Percentiles rank a stretch among this genome's conserved stretches.
phyloP scores from a whole-genome alignment of 2,888 invertebrate genomes.

The Pollenia amentaria region DNA sequence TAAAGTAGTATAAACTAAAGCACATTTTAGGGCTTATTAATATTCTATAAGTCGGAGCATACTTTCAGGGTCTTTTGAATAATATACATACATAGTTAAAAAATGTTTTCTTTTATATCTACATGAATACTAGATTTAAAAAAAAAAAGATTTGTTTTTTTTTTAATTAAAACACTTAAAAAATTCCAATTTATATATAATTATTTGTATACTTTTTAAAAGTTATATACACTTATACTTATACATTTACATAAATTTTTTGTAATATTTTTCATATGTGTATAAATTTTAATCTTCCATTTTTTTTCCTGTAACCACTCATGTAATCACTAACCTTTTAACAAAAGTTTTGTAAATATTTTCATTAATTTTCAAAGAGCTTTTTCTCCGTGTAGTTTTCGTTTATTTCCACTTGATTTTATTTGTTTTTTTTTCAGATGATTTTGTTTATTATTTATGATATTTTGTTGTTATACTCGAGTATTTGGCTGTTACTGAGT shows the following conservation, averaged over 20 bases:
- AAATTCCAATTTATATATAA: neutral
- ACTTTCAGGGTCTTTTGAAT: conserved; percentile 69
- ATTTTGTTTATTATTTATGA: conserved; percentile 1
- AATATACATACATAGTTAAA: conserved; percentile 20
- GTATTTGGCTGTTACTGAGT: neutral
- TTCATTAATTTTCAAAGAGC: conserved; percentile 44
- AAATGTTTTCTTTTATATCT: neutral
- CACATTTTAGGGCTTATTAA: conserved; percentile 55
- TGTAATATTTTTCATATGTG: conserved; percentile 3
- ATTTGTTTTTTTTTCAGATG: neutral
- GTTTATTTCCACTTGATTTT: conserved; percentile 31
- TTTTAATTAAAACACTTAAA: neutral
- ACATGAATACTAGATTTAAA: neutral
- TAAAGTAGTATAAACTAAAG: conserved; percentile 2
- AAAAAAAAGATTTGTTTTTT: neutral
- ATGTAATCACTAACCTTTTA: conserved; percentile 72
- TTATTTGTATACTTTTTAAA: neutral
- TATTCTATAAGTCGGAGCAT: conserved; percentile 63
- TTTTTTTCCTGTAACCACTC: conserved; percentile 61
- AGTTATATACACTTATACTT: conserved; percentile 7
- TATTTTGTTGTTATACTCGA: neutral
- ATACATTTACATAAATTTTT: neutral
- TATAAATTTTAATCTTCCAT: conserved; percentile 7
- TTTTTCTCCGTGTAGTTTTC: conserved; percentile 34
- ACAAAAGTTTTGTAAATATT: conserved; percentile 59